Conservation (phyloP, 2,113 vertebrate genomes). For the Bufo gargarizans region DNA sequence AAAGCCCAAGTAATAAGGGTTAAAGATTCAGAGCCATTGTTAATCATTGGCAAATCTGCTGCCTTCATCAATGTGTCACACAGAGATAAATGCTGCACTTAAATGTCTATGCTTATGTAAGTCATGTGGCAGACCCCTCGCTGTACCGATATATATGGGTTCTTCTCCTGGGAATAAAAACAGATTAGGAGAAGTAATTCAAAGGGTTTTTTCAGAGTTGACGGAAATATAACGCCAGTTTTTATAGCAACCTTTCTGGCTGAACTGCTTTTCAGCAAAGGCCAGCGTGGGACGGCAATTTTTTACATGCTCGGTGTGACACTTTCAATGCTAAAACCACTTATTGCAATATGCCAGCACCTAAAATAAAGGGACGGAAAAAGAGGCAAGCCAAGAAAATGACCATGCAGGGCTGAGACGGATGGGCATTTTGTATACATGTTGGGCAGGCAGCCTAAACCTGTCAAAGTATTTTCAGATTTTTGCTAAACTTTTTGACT, state of each 20-base stretch:
- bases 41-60: neutral
- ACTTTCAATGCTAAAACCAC: conserved; percentile 7
- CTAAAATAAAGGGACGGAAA: neutral
- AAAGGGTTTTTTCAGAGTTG: neutral
- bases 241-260: neutral
- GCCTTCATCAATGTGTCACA: neutral
- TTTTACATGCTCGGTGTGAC: neutral
- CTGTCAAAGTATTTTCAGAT: neutral
- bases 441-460: no score
- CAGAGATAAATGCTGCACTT: neutral
- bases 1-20: neutral
- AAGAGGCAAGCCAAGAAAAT: neutral
- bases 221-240: neutral
- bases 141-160: neutral
- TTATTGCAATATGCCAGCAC: neutral
- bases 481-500: neutral
- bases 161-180: neutral
- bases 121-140: neutral
- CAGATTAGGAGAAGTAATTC: neutral
- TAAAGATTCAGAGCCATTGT: neutral
- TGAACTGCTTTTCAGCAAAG: neutral
- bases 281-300: neutral
- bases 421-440: neutral
- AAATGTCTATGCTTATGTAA: neutral
- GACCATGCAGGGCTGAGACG: neutral